Percentiles rank a stretch among this genome's conserved stretches.
phyloP scores from a whole-genome alignment of 2,113 vertebrate species.

The Crocuta crocuta region DNA sequence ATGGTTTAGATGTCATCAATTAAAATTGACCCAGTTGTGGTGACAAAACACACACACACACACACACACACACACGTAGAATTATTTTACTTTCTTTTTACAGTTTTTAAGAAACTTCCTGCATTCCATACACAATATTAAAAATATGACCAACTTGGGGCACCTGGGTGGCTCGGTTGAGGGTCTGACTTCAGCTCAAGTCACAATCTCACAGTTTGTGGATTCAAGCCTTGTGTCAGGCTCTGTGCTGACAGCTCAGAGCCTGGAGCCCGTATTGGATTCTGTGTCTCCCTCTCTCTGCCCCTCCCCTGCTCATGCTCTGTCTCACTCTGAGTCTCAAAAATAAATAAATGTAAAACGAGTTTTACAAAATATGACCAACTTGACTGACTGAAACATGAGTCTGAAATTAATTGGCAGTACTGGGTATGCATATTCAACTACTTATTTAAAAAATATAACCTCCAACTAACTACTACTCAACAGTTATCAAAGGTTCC shows the following conservation, averaged over 20 bases:
- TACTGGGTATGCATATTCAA: conserved; percentile 24
- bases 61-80: not conserved
- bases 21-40: not conserved
- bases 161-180: too few relatives aligned
- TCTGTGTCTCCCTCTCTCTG: too few relatives aligned
- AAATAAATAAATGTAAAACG: too few relatives aligned
- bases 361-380: conserved; percentile 29
- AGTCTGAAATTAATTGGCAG: conserved; percentile 55
- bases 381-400: not conserved
- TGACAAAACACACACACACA: not conserved
- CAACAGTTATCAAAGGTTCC: not conserved
- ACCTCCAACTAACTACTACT: not conserved
- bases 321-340: too few relatives aligned
- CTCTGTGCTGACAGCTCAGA: too few relatives aligned
- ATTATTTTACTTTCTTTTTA: not conserved
- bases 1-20: not conserved
- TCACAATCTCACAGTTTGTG: too few relatives aligned
- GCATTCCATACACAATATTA: conserved; percentile 33
- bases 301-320: too few relatives aligned
- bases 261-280: too few relatives aligned
- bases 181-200: too few relatives aligned
- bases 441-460: conserved; percentile 48
- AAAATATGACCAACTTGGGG: conserved; percentile 43
- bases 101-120: conserved; percentile 30
- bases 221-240: too few relatives aligned